Evolutionary conservation across 2,888 invertebrate species (phyloP), one percentile per base, ranked within the genome.

Genomic region (Antheraea assamensis): DNA sequence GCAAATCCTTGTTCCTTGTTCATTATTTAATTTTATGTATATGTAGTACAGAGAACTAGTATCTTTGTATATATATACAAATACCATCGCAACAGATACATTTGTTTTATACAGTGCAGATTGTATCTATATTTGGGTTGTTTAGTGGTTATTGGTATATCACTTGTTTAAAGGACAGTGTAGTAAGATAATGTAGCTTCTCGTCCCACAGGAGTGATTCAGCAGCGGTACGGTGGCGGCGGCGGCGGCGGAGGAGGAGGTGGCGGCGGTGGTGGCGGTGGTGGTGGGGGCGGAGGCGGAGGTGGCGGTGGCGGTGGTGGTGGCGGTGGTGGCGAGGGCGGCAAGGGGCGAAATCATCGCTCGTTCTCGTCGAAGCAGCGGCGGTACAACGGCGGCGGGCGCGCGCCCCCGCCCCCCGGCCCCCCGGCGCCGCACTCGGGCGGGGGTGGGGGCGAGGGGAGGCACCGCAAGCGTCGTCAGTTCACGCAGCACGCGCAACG

Each of bases 131-230:
- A n/a, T n/a, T n/a, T n/a, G n/a, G n/a, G n/a, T n/a, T 7, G 7
- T 3, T 35, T 35, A 5, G 35, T 35, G 7, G 3, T 5, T 5
- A 3, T 7, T 5, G 35, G 35, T 24, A 24, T 52, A 24, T 58
- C 24, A 5, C 27, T 27, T 61, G 7, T 27, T 61, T 61, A 61
- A 27, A 61, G 13, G 1, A 61, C 24, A 61, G 58, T 61, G 61
- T 61, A 61, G 61, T 61, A 61, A 61, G 61, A 61, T 61, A 27
- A 61, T 27, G 15, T 61, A 61, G 61, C 61, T 61, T 30, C 35
- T 35, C 35, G 66, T 35, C 66, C 66, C 61, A 15, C 87, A 91
- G 92, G 92, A 64, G 92, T 92, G 70, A 92, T 92, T 77, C 91
- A 90, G 78, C 91, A 90, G 78, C 89, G 92, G 35, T 90, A 87